These are phyloP conservation scores for Lysiphlebus fabarum DNA, from an alignment of 1,140 invertebrate genomes.

Conservation along the genomic window DNA sequence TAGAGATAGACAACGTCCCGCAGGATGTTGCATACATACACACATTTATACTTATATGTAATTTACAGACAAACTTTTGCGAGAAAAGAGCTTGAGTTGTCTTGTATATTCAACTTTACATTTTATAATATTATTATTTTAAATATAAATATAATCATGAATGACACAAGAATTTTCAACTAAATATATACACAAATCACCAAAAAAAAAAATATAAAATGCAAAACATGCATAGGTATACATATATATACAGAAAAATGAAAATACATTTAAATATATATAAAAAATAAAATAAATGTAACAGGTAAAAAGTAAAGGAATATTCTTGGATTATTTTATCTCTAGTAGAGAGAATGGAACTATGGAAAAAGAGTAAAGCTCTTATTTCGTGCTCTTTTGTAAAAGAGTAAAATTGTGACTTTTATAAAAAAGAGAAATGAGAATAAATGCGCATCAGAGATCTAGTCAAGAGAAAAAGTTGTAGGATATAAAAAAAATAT, in stretches of 20 bases:
- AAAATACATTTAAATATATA: neutral
- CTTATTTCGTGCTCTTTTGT: conserved; percentile 15
- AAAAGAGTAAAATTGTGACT: conserved; percentile 23
- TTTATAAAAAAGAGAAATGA: conserved; percentile 2
- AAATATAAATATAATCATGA: neutral
- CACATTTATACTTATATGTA: too few species aligned
- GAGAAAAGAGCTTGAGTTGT: neutral
- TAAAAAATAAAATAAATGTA: conserved; percentile 12
- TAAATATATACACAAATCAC: too few species aligned
- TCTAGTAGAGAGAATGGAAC: too few species aligned
- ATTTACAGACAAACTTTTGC: too few species aligned
- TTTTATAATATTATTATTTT: too few species aligned
- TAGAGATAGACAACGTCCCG: conserved; percentile 6
- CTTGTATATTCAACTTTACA: neutral
- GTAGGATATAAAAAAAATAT: neutral
- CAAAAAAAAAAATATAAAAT: too few species aligned
- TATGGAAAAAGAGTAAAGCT: neutral
- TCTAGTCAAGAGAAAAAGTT: too few species aligned
- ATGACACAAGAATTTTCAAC: neutral
- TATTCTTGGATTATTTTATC: conserved; percentile 19
- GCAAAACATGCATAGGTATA: too few species aligned
- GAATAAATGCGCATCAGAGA: too few species aligned
- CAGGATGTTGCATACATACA: conserved; percentile 6
- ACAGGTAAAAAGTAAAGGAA: conserved; percentile 6
- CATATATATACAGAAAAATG: too few species aligned